Evolutionary conservation across 2,888 invertebrate species (phyloP).

Genomic region (Aradus depressus): DNA sequence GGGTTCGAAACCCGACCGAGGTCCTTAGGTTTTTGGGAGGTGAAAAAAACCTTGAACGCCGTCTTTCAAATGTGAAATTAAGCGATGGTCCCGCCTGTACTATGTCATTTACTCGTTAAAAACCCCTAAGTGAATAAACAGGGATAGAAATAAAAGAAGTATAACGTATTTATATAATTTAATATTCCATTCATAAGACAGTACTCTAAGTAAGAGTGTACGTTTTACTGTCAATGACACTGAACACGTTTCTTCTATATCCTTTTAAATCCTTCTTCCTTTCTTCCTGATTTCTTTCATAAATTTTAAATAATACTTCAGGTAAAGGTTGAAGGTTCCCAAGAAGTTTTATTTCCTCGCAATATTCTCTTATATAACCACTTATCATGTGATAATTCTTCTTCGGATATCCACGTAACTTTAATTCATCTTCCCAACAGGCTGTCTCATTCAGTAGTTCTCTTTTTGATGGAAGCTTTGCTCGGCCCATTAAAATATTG

Average conservation of each 20-base stretch:
- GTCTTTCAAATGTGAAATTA: no score
- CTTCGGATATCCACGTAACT: constrained; percentile 1
- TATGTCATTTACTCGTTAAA: no score
- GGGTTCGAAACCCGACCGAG: no score
- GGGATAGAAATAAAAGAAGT: no score
- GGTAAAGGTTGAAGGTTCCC: neutral
- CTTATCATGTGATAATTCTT: constrained; percentile 7
- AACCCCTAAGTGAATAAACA: no score
- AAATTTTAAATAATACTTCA: constrained; percentile 8
- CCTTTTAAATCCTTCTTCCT: neutral
- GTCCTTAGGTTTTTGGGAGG: no score
- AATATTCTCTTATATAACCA: constrained; percentile 1
- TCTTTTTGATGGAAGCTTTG: constrained; percentile 46
- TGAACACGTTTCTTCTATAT: constrained; percentile 9
- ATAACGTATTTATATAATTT: no score
- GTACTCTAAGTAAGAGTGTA: no score
- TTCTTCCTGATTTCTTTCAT: neutral
- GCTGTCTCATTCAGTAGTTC: constrained; percentile 52
- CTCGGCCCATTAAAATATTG: constrained; percentile 49
- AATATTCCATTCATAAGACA: no score
- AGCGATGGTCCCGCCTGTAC: no score
- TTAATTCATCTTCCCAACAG: constrained; percentile 14
- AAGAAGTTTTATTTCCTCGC: neutral
- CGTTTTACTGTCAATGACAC: constrained; percentile 7
- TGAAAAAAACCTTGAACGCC: no score